A percentile compares a stretch with the other conserved stretches of the same genome.
These are phyloP conservation scores for Limosa lapponica DNA, from an alignment of 2,797 vertebrate genomes.

Conservation along the genomic window DNA sequence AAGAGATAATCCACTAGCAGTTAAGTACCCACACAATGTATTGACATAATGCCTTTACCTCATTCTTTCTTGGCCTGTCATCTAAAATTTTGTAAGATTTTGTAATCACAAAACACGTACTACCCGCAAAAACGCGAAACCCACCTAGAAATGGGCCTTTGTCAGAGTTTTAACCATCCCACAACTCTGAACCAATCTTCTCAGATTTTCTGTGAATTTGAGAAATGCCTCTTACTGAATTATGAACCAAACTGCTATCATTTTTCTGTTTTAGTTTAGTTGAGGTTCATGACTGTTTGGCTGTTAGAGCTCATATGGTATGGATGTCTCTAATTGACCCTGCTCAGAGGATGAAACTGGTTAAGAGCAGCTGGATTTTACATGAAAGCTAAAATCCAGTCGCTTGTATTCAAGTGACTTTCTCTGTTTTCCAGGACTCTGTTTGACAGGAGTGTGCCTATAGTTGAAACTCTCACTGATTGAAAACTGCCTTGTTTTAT, in stretches of 20 bases:
- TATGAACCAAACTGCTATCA: background rate
- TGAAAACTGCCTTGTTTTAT: background rate
- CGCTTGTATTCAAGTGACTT: background rate
- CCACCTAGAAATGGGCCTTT: background rate
- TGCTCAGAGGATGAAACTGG: background rate
- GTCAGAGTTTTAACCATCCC: background rate
- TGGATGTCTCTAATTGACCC: background rate
- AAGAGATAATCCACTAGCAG: background rate
- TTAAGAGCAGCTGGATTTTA: background rate
- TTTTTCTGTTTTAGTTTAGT: background rate
- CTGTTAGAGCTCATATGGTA: background rate
- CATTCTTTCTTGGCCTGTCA: background rate
- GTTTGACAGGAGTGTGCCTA: background rate
- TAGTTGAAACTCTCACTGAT: background rate
- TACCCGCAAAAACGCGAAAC: background rate
- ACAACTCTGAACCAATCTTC: background rate
- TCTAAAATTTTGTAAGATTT: background rate
- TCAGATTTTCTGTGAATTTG: background rate
- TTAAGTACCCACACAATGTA: accelerated
- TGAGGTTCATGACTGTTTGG: background rate
- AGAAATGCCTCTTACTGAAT: background rate
- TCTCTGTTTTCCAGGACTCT: background rate
- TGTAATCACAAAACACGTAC: background rate
- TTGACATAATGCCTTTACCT: background rate
- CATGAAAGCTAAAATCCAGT: background rate